A percentile compares a stretch with the other conserved stretches of the same genome.
Evolutionary conservation across 2,797 vertebrate genomes (phyloP).

Genomic region (Notolepis coatsorum): DNA sequence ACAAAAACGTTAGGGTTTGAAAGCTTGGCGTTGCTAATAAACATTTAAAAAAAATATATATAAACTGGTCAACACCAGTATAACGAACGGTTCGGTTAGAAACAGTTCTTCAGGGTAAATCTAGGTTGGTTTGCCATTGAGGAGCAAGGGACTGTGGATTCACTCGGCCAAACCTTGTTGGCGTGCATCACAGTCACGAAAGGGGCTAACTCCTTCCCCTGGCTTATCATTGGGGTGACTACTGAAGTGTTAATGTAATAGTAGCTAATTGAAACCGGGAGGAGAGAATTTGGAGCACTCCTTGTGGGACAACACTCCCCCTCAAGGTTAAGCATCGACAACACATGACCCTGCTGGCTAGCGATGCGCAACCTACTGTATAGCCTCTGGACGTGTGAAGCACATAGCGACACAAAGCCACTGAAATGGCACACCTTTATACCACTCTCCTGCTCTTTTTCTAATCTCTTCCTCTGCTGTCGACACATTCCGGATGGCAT

Average conservation of each 20-base stretch:
- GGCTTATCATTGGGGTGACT: background rate
- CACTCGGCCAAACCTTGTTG: too few species aligned
- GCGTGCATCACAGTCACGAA: too few species aligned
- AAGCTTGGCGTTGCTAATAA: too few species aligned
- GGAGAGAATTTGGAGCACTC: conserved; percentile 28
- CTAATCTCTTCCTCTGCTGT: background rate
- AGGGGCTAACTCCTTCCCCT: too few species aligned
- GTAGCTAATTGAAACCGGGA: conserved; percentile 46
- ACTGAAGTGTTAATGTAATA: conserved; percentile 38
- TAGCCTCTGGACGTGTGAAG: conserved; percentile 28
- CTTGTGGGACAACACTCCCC: conserved; percentile 56
- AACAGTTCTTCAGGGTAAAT: too few species aligned
- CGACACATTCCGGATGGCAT: conserved; percentile 48
- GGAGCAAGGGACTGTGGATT: too few species aligned
- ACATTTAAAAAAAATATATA: conserved; percentile 11
- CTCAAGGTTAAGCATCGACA: conserved; percentile 58
- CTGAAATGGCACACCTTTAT: conserved; percentile 38
- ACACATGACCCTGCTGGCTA: conserved; percentile 54
- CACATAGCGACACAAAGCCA: conserved; percentile 4
- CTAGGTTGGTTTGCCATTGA: too few species aligned
- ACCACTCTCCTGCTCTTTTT: conserved; percentile 9
- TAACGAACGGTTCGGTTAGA: too few species aligned
- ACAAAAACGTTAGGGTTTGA: too few species aligned
- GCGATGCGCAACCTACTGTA: conserved; percentile 45
- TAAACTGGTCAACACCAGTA: conserved; percentile 1